These are phyloP conservation scores for Smithornis capensis DNA, from an alignment of 2,113 vertebrate genomes.

Conservation along the genomic window DNA sequence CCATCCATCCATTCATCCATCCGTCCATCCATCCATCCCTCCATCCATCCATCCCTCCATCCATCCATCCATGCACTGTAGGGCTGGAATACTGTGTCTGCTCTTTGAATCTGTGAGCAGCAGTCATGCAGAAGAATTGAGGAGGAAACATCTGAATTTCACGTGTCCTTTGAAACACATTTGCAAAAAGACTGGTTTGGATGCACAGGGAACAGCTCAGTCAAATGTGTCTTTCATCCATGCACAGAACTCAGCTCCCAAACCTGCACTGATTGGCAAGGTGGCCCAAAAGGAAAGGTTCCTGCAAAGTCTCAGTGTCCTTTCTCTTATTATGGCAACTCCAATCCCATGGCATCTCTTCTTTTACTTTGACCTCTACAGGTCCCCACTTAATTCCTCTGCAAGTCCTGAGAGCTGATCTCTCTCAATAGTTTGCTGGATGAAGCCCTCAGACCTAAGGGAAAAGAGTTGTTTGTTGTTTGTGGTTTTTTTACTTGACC, in stretches of 20 bases:
- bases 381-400: neutral
- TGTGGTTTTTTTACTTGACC: neutral
- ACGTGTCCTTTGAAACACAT: neutral
- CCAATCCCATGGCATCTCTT: neutral
- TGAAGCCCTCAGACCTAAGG: neutral
- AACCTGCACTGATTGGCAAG: neutral
- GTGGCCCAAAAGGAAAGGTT: neutral
- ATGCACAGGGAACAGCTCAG: rapidly evolving
- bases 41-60: neutral
- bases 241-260: neutral
- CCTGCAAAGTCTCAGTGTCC: neutral
- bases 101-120: neutral
- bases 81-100: neutral
- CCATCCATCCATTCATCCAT: neutral
- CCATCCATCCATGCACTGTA: neutral
- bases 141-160: neutral
- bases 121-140: neutral
- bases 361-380: neutral
- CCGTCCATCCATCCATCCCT: neutral
- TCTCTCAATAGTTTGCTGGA: neutral
- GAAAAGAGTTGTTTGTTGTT: neutral
- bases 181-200: neutral
- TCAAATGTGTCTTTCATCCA: neutral
- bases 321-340: neutral
- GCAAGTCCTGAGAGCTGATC: neutral